A percentile compares a stretch with the other conserved stretches of the same genome.
Conservation (phyloP, 2,888 invertebrate species). For the Chalcosyrphus nemorum region DNA sequence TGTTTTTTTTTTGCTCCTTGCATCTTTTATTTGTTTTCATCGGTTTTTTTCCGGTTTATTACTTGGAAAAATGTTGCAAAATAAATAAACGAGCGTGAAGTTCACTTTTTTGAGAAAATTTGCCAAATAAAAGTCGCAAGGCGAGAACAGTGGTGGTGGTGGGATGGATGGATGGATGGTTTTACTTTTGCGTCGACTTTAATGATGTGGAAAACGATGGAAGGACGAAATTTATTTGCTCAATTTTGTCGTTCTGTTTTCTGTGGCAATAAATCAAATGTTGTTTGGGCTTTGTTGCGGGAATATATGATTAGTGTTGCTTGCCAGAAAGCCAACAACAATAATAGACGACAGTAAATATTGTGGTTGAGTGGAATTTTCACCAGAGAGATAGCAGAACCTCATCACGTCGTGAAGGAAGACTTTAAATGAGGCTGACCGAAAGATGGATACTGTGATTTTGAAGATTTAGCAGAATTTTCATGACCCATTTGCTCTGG, state of each 20-base stretch:
- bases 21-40: slow-evolving; percentile 29
- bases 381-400: not conserved
- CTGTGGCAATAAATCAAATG: slow-evolving; percentile 23
- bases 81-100: slow-evolving; percentile 30
- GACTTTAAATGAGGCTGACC: not conserved
- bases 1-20: not conserved
- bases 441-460: not conserved
- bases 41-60: slow-evolving; percentile 28
- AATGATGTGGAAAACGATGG: slow-evolving; percentile 32
- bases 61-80: slow-evolving; percentile 2
- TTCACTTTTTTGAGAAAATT: not conserved
- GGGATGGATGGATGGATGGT: not conserved
- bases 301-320: slow-evolving; percentile 17
- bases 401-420: not conserved
- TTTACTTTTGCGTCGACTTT: not conserved
- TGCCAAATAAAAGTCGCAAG: not conserved
- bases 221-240: slow-evolving; percentile 15
- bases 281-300: not conserved
- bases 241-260: slow-evolving; percentile 19
- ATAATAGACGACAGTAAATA: slow-evolving; percentile 22
- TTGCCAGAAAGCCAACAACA: not conserved
- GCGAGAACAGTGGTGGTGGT: not conserved
- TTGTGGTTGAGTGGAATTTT: slow-evolving; percentile 5
- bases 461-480: not conserved
- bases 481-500: not conserved